phyloP scores from a whole-genome alignment of 2,113 vertebrate species.

The Dascyllus trimaculatus region DNA sequence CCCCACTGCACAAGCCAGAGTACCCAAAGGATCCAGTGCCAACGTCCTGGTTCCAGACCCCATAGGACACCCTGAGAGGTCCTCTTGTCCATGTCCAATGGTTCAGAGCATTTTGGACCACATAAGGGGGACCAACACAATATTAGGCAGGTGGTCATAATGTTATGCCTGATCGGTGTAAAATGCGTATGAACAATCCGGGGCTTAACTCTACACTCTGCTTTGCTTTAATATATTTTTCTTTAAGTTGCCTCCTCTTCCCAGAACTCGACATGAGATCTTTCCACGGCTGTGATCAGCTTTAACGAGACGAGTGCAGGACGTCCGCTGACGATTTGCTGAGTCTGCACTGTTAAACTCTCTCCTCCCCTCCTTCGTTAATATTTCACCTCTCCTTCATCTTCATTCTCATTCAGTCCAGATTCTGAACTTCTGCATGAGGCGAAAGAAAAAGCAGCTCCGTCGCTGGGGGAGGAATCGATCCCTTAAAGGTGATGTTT shows the following conservation, averaged over 20 bases:
- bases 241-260: not conserved
- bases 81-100: too few species aligned
- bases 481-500: constrained; percentile 27
- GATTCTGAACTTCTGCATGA: constrained; percentile 17
- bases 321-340: constrained; percentile 30
- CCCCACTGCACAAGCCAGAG: too few species aligned
- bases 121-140: too few species aligned
- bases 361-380: constrained; percentile 36
- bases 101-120: too few species aligned
- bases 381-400: constrained; percentile 58
- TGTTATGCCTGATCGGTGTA: too few species aligned
- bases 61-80: too few species aligned
- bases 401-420: constrained; percentile 45
- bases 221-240: too few species aligned
- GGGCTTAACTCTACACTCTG: too few species aligned
- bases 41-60: too few species aligned
- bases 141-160: too few species aligned
- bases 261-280: not conserved
- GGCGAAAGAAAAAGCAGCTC: not conserved
- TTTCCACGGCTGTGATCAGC: constrained; percentile 8
- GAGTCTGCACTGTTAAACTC: constrained; percentile 34
- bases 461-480: not conserved
- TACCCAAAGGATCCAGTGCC: too few species aligned
- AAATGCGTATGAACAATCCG: too few species aligned
- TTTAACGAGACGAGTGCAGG: constrained; percentile 20